These are phyloP conservation scores for Sarcophaga caerulescens DNA, from an alignment of 2,888 invertebrate species.

Conservation along the genomic window DNA sequence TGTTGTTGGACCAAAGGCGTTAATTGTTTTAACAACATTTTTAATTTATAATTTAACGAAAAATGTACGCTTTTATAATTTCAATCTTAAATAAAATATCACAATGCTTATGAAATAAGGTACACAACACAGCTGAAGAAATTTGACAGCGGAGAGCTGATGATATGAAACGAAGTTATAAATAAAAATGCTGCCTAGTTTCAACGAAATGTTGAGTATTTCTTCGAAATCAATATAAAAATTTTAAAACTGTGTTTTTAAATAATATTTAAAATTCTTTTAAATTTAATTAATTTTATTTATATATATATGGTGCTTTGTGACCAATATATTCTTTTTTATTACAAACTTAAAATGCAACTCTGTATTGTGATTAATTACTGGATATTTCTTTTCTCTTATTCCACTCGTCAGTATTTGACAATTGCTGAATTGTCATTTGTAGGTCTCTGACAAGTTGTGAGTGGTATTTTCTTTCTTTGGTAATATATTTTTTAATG, in stretches of 20 bases:
- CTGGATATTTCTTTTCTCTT: conserved; percentile 9
- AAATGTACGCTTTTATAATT: background rate
- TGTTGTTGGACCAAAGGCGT: conserved; percentile 68
- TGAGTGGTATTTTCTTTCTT: conserved; percentile 27
- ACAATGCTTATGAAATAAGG: conserved; percentile 41
- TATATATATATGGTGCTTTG: background rate
- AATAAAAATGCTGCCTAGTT: conserved; percentile 20
- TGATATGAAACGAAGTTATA: background rate
- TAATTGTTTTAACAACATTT: conserved; percentile 74
- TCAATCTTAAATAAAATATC: background rate
- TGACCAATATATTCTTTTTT: background rate
- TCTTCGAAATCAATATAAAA: no score
- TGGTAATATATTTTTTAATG: conserved; percentile 41
- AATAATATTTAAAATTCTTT: background rate
- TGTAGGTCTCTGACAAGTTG: conserved; percentile 48
- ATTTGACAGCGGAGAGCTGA: conserved; percentile 7
- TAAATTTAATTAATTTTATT: background rate
- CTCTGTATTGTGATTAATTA: background rate
- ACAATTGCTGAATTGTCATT: conserved; percentile 56
- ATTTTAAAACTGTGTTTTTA: background rate
- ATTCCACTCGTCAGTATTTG: conserved; percentile 51
- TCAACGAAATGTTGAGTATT: background rate
- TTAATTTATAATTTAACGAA: conserved; percentile 9
- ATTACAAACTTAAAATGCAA: conserved; percentile 2
- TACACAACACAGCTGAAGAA: background rate